phyloP scores from a whole-genome alignment of 2,888 invertebrate species.

The Dimorphilus gyrociliatus region DNA sequence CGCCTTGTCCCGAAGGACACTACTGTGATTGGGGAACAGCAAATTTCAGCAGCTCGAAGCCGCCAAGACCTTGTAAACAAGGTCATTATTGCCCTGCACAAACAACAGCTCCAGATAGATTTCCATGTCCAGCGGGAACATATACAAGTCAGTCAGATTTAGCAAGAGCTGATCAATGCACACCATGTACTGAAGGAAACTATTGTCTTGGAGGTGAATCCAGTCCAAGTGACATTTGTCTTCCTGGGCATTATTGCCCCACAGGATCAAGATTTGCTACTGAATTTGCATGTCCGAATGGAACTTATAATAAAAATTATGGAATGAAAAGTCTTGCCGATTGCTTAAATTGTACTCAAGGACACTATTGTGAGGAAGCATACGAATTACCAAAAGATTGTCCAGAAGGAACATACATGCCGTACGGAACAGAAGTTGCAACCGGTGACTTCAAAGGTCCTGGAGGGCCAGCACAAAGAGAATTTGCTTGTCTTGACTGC shows the following conservation, averaged over 20 bases:
- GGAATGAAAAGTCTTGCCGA: constrained; percentile 17
- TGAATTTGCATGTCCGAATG: constrained; percentile 26
- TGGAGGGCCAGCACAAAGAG: constrained; percentile 24
- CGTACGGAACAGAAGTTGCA: constrained; percentile 19
- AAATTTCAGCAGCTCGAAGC: constrained; percentile 7
- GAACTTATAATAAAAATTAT: constrained; percentile 23
- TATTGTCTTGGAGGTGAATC: constrained; percentile 25
- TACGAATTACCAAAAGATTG: constrained; percentile 17
- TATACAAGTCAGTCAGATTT: constrained; percentile 18
- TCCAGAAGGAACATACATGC: constrained; percentile 28
- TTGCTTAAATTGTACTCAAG: constrained; percentile 27
- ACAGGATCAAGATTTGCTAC: constrained; percentile 18
- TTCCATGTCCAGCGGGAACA: constrained; percentile 26
- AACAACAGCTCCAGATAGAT: constrained; percentile 21
- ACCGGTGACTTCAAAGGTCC: constrained; percentile 8
- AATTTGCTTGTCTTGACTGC: constrained; percentile 24
- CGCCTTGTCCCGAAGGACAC: constrained; percentile 23
- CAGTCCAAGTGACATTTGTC: constrained; percentile 18
- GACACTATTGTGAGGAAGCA: constrained; percentile 29
- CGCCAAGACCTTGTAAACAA: constrained; percentile 16
- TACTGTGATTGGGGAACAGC: constrained; percentile 23
- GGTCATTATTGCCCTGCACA: constrained; percentile 28
- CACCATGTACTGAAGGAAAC: constrained; percentile 19
- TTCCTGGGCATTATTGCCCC: constrained; percentile 29
- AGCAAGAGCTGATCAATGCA: constrained; percentile 17